A percentile compares a stretch with the other conserved stretches of the same genome.
These are phyloP conservation scores for Desoria tigrina DNA, from an alignment of 2,888 invertebrate species.

Conservation along the genomic window DNA sequence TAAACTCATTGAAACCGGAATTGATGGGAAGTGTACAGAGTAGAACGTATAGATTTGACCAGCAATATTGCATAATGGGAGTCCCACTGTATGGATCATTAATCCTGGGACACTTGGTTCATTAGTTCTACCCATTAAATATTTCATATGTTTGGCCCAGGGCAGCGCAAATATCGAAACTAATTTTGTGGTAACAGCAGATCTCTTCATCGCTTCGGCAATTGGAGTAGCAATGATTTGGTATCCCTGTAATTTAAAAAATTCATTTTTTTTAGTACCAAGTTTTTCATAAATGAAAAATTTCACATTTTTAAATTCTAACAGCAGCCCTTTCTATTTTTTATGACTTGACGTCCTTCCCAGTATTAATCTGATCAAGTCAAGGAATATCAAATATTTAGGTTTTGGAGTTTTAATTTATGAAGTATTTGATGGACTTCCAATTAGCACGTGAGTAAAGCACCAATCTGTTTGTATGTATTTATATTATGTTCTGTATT, in stretches of 20 bases:
- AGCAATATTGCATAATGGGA: constrained; percentile 41
- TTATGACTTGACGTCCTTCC: too few species aligned
- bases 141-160: constrained; percentile 54
- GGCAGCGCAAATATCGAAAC: constrained; percentile 52
- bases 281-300: too few species aligned
- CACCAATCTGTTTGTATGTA: too few species aligned
- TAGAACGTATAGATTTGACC: constrained; percentile 29
- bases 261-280: neutral
- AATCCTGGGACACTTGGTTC: constrained; percentile 45
- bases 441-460: too few species aligned
- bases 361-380: too few species aligned
- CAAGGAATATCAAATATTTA: too few species aligned
- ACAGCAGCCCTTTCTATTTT: too few species aligned
- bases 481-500: too few species aligned
- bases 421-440: too few species aligned
- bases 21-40: too few species aligned
- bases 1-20: neutral
- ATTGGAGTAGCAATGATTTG: constrained; percentile 51
- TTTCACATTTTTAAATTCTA: too few species aligned
- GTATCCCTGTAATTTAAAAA: constrained; percentile 47
- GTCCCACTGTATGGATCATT: constrained; percentile 42
- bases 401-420: too few species aligned
- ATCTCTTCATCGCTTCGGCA: constrained; percentile 51
- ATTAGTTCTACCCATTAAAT: constrained; percentile 47
- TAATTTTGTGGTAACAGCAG: constrained; percentile 40